These are phyloP conservation scores for Limonius californicus DNA, from an alignment of 1,140 invertebrate genomes.

Conservation along the genomic window DNA sequence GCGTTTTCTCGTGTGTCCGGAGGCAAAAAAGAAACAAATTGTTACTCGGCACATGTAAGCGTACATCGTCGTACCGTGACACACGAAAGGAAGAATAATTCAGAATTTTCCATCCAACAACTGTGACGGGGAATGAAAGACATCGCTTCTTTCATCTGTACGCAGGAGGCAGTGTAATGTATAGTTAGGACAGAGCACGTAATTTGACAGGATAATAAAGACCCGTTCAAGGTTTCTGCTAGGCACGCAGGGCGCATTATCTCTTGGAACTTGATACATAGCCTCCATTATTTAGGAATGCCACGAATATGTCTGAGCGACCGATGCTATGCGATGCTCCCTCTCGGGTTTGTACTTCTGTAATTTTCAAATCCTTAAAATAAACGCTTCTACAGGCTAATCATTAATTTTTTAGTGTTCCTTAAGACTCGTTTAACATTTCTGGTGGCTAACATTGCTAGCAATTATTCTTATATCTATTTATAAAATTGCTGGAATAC, in stretches of 20 bases:
- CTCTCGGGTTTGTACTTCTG: not conserved
- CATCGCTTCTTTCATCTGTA: conserved; percentile 17
- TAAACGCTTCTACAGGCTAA: too few relatives aligned
- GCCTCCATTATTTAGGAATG: conserved; percentile 30
- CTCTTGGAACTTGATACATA: conserved; percentile 28
- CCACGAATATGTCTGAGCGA: conserved; percentile 17
- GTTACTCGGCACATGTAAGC: conserved; percentile 7
- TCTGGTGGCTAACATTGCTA: too few relatives aligned
- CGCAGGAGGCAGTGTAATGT: conserved; percentile 10
- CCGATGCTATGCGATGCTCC: conserved; percentile 5
- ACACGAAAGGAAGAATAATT: conserved; percentile 18
- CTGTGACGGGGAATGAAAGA: conserved; percentile 18
- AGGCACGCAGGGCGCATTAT: conserved; percentile 29
- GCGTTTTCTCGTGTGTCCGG: not conserved
- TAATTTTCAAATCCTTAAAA: conserved; percentile 3
- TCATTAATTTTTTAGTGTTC: too few relatives aligned
- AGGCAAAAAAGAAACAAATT: not conserved
- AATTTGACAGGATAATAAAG: conserved; percentile 33
- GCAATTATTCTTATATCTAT: too few relatives aligned
- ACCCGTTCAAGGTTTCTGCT: conserved; percentile 27
- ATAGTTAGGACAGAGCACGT: conserved; percentile 20
- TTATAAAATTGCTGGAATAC: too few relatives aligned
- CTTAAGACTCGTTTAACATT: too few relatives aligned
- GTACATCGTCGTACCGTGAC: conserved; percentile 17
- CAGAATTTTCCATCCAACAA: conserved; percentile 17